phyloP scores from a whole-genome alignment of 1,140 invertebrate genomes.

The Babylonia areolata region DNA sequence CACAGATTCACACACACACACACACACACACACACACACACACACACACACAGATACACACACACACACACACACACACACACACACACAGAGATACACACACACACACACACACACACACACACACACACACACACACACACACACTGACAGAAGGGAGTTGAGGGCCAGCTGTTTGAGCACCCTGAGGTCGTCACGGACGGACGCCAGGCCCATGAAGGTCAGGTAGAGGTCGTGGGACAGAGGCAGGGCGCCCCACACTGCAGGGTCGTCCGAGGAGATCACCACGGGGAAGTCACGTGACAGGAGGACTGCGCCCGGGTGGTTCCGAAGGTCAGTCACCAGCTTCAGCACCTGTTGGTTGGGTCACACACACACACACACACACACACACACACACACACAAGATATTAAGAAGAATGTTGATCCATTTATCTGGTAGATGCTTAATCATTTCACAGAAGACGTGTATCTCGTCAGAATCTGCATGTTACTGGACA shows the following conservation, averaged over 20 bases:
- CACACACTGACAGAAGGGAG: conserved; percentile 80
- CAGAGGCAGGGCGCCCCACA: conserved; percentile 85
- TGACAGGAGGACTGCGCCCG: conserved; percentile 82
- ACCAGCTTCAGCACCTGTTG: conserved; percentile 86
- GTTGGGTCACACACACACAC: too few species aligned
- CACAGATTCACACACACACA: not conserved
- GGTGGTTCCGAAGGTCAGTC: conserved; percentile 87
- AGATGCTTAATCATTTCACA: too few species aligned
- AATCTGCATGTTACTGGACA: too few species aligned
- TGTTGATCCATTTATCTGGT: too few species aligned
- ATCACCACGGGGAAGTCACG: conserved; percentile 79
- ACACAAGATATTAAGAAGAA: too few species aligned
- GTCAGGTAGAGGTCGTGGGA: conserved; percentile 89
- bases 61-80: too few species aligned
- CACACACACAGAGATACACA: too few species aligned
- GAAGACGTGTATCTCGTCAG: too few species aligned
- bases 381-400: too few species aligned
- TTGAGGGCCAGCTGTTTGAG: conserved; percentile 87
- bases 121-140: not conserved
- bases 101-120: too few species aligned
- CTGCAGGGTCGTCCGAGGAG: conserved; percentile 86
- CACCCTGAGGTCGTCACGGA: conserved; percentile 82
- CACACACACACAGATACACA: too few species aligned
- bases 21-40: not conserved
- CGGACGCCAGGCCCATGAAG: conserved; percentile 86